Evolutionary conservation across 2,888 invertebrate genomes (phyloP).

Genomic region (Philhelius pedissequus): DNA sequence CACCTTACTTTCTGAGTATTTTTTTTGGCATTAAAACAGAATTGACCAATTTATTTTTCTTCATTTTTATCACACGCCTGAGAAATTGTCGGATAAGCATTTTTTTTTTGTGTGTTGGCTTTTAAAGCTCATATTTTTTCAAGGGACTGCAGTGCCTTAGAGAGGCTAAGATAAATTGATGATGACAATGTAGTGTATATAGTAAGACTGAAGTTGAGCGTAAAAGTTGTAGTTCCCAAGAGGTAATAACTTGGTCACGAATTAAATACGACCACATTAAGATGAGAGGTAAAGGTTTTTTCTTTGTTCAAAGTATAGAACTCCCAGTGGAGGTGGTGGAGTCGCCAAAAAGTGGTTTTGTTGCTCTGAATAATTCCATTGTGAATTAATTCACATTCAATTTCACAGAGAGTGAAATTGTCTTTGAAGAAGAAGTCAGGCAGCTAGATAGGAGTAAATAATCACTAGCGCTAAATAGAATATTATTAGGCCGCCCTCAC

Average conservation of each 20-base stretch:
- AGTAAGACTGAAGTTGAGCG: not conserved
- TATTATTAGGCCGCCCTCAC: not conserved
- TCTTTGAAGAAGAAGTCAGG: not conserved
- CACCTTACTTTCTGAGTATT: constrained; percentile 37
- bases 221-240: constrained; percentile 20
- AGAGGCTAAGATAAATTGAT: not conserved
- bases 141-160: not conserved
- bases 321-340: constrained; percentile 4
- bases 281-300: constrained; percentile 1
- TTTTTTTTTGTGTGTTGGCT: constrained; percentile 6
- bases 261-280: constrained; percentile 30
- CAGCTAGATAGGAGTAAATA: not conserved
- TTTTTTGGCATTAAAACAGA: constrained; percentile 10
- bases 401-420: constrained; percentile 23
- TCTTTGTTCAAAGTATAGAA: constrained; percentile 43
- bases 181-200: not conserved
- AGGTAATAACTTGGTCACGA: constrained; percentile 49
- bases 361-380: constrained; percentile 26
- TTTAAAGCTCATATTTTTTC: not conserved
- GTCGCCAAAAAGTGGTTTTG: constrained; percentile 34
- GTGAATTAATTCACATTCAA: constrained; percentile 61
- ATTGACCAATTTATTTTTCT: constrained; percentile 25
- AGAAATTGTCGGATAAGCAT: constrained; percentile 14
- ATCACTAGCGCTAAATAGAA: not conserved
- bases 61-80: not conserved